Conservation (phyloP, 2,113 vertebrate species). For the Ictalurus punctatus region DNA sequence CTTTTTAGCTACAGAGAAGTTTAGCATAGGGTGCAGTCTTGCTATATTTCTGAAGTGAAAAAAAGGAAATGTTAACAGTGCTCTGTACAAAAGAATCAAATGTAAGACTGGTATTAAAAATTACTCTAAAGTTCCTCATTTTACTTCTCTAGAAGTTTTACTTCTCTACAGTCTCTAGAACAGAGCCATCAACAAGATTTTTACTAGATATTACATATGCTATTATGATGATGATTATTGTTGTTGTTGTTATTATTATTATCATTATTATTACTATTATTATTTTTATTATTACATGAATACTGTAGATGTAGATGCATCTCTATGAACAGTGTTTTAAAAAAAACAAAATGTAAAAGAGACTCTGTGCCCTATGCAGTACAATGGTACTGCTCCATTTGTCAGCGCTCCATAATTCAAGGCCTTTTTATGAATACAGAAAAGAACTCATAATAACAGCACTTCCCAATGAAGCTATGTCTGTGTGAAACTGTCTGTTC, state of each 20-base stretch:
- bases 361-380: not conserved
- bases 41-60: too few relatives aligned
- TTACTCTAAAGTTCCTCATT: too few relatives aligned
- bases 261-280: not conserved
- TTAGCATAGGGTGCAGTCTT: too few relatives aligned
- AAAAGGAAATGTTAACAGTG: too few relatives aligned
- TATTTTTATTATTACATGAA: not conserved
- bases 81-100: too few relatives aligned
- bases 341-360: not conserved
- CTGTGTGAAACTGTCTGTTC: constrained; percentile 1
- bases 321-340: not conserved
- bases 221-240: not conserved
- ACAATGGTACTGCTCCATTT: not conserved
- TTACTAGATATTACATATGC: not conserved
- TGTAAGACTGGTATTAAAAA: too few relatives aligned
- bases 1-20: too few relatives aligned
- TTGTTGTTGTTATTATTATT: not conserved
- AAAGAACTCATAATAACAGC: constrained; percentile 10
- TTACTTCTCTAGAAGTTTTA: too few relatives aligned
- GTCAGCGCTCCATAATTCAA: constrained; percentile 10
- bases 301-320: not conserved
- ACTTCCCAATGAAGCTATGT: constrained; percentile 1
- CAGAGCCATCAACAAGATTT: too few relatives aligned
- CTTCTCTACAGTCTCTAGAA: too few relatives aligned
- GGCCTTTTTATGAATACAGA: not conserved